These are phyloP conservation scores for Drosophila parthenogenetica DNA, from an alignment of 2,888 invertebrate genomes.

Conservation along the genomic window DNA sequence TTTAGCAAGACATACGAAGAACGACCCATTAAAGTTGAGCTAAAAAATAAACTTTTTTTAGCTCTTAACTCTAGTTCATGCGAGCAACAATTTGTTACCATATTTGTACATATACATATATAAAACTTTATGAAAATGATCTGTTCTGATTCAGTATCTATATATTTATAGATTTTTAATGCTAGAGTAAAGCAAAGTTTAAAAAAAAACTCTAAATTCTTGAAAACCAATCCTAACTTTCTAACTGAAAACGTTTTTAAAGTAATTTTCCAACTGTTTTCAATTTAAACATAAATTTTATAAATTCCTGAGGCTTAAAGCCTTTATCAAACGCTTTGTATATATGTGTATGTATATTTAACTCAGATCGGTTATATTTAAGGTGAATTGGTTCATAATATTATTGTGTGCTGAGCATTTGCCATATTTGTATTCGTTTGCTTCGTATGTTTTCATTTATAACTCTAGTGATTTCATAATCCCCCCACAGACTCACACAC, in stretches of 20 bases:
- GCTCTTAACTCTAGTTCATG: conserved; percentile 46
- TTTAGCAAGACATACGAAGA: conserved; percentile 52
- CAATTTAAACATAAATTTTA: too few species aligned
- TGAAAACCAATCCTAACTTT: too few species aligned
- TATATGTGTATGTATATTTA: conserved; percentile 3
- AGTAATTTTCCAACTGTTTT: too few species aligned
- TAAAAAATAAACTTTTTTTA: conserved; percentile 12
- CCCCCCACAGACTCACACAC: conserved; percentile 5
- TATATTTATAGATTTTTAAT: not conserved
- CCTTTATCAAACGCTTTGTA: not conserved
- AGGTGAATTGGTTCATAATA: not conserved
- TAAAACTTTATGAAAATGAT: not conserved
- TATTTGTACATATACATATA: conserved; percentile 1
- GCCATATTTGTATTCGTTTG: conserved; percentile 48
- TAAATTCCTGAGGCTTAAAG: not conserved
- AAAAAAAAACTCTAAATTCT: too few species aligned
- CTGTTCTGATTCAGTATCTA: too few species aligned
- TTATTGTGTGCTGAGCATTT: conserved; percentile 61
- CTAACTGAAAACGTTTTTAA: too few species aligned
- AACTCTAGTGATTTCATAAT: conserved; percentile 16
- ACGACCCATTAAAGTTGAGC: conserved; percentile 13
- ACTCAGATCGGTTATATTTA: conserved; percentile 8
- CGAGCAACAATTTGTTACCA: conserved; percentile 60
- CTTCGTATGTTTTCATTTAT: conserved; percentile 52
- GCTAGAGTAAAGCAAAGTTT: too few species aligned